phyloP scores from a whole-genome alignment of 2,797 vertebrate species.

The Allobates femoralis region DNA sequence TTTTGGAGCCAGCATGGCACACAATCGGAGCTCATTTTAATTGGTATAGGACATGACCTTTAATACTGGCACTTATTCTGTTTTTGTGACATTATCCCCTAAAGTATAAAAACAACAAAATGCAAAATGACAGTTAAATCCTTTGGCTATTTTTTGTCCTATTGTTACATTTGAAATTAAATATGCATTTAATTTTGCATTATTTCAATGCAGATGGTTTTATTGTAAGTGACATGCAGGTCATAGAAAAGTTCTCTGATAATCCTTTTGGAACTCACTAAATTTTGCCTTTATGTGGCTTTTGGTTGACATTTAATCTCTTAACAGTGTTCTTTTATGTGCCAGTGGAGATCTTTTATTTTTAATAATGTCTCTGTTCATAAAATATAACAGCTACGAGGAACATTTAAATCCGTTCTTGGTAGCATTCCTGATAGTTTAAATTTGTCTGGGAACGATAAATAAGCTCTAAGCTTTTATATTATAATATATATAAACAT shows the following conservation, averaged over 20 bases:
- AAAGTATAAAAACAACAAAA: conserved; percentile 58
- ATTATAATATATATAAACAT: conserved; percentile 50
- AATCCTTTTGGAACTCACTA: conserved; percentile 67
- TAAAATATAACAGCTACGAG: conserved; percentile 73
- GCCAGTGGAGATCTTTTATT: conserved; percentile 72
- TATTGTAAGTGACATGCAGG: conserved; percentile 64
- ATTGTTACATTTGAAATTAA: conserved; percentile 53
- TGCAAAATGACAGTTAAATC: conserved; percentile 53
- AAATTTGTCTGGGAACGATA: conserved; percentile 65
- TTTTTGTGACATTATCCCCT: conserved; percentile 57
- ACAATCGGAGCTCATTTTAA: conserved; percentile 24
- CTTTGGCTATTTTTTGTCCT: conserved; percentile 56
- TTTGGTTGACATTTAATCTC: conserved; percentile 75
- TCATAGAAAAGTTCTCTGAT: conserved; percentile 67
- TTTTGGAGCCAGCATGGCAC: neutral
- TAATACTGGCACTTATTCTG: conserved; percentile 60
- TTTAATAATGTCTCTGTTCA: conserved; percentile 72
- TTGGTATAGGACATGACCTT: conserved; percentile 61
- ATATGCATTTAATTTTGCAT: conserved; percentile 51
- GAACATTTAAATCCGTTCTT: conserved; percentile 66
- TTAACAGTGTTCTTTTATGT: conserved; percentile 73
- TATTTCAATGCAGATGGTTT: conserved; percentile 62
- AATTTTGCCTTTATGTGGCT: conserved; percentile 70
- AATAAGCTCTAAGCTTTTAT: conserved; percentile 37
- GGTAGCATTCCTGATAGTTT: conserved; percentile 67